Percentiles rank a stretch among this genome's conserved stretches.
Conservation (phyloP, 35 echinoderm and acorn worm species). For the Diadema setosum region DNA sequence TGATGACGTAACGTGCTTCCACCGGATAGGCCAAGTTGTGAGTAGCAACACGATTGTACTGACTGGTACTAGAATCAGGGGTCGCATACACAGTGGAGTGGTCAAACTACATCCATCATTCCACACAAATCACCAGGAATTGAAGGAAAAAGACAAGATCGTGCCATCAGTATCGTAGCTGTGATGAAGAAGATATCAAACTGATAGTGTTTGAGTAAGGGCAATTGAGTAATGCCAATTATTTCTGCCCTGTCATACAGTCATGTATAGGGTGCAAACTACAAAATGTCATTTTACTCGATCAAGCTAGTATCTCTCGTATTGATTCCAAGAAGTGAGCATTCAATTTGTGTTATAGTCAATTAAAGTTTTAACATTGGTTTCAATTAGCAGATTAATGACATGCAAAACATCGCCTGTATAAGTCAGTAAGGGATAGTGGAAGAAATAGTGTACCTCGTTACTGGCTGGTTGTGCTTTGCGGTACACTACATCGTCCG, state of each 20-base stretch:
- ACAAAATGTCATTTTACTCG: too few relatives aligned
- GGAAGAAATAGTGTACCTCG: neutral
- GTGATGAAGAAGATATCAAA: too few relatives aligned
- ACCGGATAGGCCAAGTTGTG: neutral
- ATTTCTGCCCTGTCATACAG: too few relatives aligned
- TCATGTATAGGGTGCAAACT: too few relatives aligned
- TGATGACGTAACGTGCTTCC: slow-evolving; percentile 45
- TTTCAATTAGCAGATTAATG: neutral
- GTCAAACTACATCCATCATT: too few relatives aligned
- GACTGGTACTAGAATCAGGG: neutral
- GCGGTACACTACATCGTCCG: slow-evolving; percentile 26
- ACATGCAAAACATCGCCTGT: neutral
- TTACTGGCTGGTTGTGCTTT: neutral
- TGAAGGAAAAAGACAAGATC: too few relatives aligned
- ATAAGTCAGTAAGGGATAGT: neutral
- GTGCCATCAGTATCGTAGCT: too few relatives aligned
- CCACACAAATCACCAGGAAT: too few relatives aligned
- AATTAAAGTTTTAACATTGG: neutral
- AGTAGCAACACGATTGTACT: neutral
- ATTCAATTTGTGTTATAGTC: neutral
- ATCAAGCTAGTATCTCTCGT: too few relatives aligned
- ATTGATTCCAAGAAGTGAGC: too few relatives aligned
- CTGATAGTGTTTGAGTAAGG: too few relatives aligned
- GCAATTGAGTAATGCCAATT: too few relatives aligned
- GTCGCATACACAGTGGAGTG: neutral